These are phyloP conservation scores for Coptodon bakossiorum DNA, from an alignment of 2,113 vertebrate species.

Conservation along the genomic window DNA sequence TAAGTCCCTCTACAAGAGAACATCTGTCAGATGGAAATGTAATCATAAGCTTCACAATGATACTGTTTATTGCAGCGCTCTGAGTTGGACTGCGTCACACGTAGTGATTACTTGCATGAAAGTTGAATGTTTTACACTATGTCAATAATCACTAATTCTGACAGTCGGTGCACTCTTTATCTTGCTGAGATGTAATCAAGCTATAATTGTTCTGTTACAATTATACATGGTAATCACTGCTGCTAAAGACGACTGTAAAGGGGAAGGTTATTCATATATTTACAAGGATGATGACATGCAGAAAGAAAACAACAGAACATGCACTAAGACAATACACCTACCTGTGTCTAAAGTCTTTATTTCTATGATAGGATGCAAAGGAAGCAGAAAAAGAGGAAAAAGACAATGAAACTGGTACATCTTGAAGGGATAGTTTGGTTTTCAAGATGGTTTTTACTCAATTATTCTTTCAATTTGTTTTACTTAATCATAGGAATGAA, in stretches of 20 bases:
- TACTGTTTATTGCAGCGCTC: background rate
- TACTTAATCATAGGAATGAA: background rate
- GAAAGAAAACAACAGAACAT: background rate
- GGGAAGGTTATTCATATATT: background rate
- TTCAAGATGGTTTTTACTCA: background rate
- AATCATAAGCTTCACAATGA: constrained; percentile 30
- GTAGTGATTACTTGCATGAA: background rate
- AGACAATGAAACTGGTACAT: constrained; percentile 6
- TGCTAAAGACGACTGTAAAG: constrained; percentile 14
- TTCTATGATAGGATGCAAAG: constrained; percentile 80
- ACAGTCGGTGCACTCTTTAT: background rate
- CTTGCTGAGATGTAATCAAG: constrained; percentile 28
- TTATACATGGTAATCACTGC: constrained; percentile 18
- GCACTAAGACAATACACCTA: constrained; percentile 69
- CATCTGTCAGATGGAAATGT: constrained; percentile 50
- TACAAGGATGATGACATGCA: background rate
- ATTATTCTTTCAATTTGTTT: background rate
- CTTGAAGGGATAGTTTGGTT: background rate
- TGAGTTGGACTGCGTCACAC: background rate
- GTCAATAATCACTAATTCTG: background rate
- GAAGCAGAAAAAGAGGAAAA: constrained; percentile 57
- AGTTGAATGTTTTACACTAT: background rate
- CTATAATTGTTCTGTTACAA: constrained; percentile 27
- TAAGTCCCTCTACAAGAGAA: constrained; percentile 19
- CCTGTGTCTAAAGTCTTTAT: constrained; percentile 99